These are phyloP conservation scores for Aleiodes testaceus DNA, from an alignment of 2,888 invertebrate genomes.

Conservation along the genomic window DNA sequence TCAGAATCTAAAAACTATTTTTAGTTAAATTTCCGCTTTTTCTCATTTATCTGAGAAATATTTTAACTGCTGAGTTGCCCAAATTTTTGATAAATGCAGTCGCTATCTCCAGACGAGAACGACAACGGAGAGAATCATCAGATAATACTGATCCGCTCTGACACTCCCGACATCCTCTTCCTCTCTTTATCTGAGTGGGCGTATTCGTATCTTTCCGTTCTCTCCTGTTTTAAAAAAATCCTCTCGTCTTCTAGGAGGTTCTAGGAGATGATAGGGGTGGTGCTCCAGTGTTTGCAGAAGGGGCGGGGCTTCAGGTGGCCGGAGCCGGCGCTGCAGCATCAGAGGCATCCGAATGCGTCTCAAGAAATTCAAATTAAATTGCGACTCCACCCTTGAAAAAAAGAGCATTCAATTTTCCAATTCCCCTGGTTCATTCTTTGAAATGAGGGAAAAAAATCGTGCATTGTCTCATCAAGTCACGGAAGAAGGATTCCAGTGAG, in stretches of 20 bases:
- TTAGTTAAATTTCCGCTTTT: no score
- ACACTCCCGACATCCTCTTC: slow-evolving; percentile 36
- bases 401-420: background rate
- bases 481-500: slow-evolving; percentile 31
- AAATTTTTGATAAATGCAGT: no score
- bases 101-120: no score
- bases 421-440: background rate
- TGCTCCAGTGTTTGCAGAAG: slow-evolving; percentile 64
- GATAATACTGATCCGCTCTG: no score
- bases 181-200: background rate
- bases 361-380: slow-evolving; percentile 14
- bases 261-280: slow-evolving; percentile 61
- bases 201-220: slow-evolving; percentile 12
- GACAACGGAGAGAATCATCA: no score
- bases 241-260: slow-evolving; percentile 34
- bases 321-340: slow-evolving; percentile 49
- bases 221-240: background rate
- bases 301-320: slow-evolving; percentile 69
- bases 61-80: no score
- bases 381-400: slow-evolving; percentile 15
- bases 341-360: slow-evolving; percentile 26
- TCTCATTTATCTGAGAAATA: no score
- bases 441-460: background rate
- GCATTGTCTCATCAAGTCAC: slow-evolving; percentile 11
- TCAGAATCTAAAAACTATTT: no score